Evolutionary conservation across 2,888 invertebrate genomes (phyloP).

Genomic region (Spilarctia lutea): DNA sequence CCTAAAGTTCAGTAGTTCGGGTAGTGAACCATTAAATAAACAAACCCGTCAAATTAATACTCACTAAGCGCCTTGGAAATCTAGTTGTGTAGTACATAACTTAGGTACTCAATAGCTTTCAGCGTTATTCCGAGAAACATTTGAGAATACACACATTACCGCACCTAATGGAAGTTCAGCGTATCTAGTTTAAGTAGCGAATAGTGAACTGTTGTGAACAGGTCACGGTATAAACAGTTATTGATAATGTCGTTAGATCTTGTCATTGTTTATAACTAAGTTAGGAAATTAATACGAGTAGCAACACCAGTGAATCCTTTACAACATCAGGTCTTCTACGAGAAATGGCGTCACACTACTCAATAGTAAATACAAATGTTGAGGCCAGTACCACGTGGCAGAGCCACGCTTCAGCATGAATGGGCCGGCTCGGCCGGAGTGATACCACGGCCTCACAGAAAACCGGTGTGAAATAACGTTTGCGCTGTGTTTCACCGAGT

Average conservation of each 20-base stretch:
- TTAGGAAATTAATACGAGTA: neutral
- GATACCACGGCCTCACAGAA: too few relatives aligned
- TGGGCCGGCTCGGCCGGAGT: too few relatives aligned
- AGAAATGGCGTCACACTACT: too few relatives aligned
- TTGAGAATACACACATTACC: constrained; percentile 16
- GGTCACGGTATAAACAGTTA: neutral
- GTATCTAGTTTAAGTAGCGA: constrained; percentile 8
- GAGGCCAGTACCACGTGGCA: too few relatives aligned
- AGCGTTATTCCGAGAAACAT: neutral
- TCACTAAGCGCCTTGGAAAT: neutral
- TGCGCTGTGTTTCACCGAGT: too few relatives aligned
- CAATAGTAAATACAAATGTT: too few relatives aligned
- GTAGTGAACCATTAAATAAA: neutral
- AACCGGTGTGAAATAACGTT: too few relatives aligned
- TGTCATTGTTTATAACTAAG: neutral
- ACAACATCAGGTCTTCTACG: too few relatives aligned
- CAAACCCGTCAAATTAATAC: neutral
- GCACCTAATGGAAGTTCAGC: constrained; percentile 16
- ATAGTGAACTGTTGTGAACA: neutral
- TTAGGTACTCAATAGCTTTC: neutral
- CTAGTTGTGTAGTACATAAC: neutral
- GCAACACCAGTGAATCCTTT: too few relatives aligned
- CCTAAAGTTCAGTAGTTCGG: neutral
- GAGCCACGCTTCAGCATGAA: too few relatives aligned
- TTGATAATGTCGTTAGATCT: neutral